phyloP scores from a whole-genome alignment of 2,797 vertebrate species.

The Xenops minutus region DNA sequence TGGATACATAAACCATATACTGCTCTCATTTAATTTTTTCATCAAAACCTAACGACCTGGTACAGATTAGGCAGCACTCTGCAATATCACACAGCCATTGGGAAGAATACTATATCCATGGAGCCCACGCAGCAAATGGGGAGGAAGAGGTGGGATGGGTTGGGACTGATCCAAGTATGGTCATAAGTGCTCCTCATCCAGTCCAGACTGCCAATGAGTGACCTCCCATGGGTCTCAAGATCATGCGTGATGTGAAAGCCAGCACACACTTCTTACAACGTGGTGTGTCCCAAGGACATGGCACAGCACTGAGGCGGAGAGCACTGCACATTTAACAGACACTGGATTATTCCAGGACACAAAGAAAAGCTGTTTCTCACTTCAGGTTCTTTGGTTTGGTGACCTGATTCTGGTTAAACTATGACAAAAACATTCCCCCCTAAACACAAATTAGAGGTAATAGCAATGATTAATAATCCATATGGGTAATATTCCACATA shows the following conservation, averaged over 20 bases:
- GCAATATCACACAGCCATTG: not conserved
- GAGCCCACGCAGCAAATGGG: not conserved
- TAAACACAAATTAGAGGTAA: not conserved
- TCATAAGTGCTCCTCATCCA: not conserved
- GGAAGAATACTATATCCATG: not conserved
- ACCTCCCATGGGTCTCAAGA: not conserved
- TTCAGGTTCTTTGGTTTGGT: not conserved
- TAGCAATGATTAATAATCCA: conserved; percentile 25
- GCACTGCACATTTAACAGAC: not conserved
- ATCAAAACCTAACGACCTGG: conserved; percentile 33
- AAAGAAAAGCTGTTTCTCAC: not conserved
- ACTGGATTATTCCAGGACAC: not conserved
- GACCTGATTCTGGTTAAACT: not conserved
- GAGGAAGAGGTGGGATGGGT: not conserved
- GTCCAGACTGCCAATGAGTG: not conserved
- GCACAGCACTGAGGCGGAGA: not conserved
- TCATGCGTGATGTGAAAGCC: not conserved
- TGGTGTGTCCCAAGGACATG: fast-evolving
- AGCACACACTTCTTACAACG: fast-evolving
- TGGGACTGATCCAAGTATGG: not conserved
- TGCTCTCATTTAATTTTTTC: conserved; percentile 13
- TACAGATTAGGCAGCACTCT: conserved; percentile 14
- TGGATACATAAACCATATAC: not conserved
- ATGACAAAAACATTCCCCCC: not conserved
- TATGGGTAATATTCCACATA: not conserved